phyloP scores from a whole-genome alignment of 2,113 vertebrate genomes.

The Otis tarda region DNA sequence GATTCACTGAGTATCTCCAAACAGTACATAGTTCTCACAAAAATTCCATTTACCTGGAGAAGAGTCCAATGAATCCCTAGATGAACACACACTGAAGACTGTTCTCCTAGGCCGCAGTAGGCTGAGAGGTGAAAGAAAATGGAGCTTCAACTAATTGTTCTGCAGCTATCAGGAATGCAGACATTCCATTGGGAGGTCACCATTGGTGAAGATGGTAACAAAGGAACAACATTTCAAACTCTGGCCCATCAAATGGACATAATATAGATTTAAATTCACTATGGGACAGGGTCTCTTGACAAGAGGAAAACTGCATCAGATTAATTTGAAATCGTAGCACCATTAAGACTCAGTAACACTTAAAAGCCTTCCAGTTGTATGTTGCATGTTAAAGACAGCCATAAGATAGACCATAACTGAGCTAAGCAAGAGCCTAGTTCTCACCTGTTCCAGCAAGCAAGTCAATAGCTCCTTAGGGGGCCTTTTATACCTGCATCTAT shows the following conservation, averaged over 20 bases:
- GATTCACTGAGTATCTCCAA: background rate
- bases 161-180: background rate
- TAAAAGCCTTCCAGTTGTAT: background rate
- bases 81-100: background rate
- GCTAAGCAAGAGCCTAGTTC: background rate
- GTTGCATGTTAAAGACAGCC: background rate
- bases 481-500: background rate
- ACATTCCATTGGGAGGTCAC: background rate
- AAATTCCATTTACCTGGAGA: background rate
- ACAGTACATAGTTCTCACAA: background rate
- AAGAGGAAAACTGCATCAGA: background rate
- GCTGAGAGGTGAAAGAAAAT: background rate
- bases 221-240: background rate
- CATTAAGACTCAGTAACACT: background rate
- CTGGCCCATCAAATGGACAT: background rate
- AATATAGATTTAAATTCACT: background rate
- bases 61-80: background rate
- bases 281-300: background rate
- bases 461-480: background rate
- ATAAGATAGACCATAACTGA: background rate
- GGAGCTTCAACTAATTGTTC: background rate
- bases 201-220: fast-evolving
- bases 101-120: background rate
- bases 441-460: background rate
- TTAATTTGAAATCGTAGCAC: background rate